phyloP scores from a whole-genome alignment of 2,113 vertebrate genomes.

The Oryzias celebensis region DNA sequence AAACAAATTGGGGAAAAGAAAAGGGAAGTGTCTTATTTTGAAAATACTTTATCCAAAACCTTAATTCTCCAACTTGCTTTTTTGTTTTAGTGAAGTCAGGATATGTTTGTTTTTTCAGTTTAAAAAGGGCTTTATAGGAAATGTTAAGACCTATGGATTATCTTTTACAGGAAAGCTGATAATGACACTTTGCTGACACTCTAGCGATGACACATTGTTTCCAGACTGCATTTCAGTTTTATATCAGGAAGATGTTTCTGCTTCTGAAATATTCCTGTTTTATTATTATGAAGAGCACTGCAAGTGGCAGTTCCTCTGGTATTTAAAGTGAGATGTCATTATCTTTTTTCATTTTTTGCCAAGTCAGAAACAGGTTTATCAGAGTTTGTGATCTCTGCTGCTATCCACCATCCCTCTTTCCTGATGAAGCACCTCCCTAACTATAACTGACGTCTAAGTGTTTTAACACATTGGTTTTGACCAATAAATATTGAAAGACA shows the following conservation, averaged over 20 bases:
- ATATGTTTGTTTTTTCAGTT: not conserved
- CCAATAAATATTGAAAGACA: constrained; percentile 65
- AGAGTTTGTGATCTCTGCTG: constrained; percentile 38
- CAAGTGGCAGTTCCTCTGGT: constrained; percentile 14
- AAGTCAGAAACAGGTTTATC: constrained; percentile 44
- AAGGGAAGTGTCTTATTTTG: not conserved
- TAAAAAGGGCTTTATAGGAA: not conserved
- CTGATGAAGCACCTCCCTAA: constrained; percentile 49
- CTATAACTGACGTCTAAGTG: constrained; percentile 65
- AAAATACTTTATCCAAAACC: not conserved
- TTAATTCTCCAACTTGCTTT: too few relatives aligned
- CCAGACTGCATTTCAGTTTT: not conserved
- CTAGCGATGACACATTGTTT: not conserved
- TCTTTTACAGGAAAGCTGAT: constrained; percentile 1
- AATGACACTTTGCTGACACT: not conserved
- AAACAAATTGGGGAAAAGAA: not conserved
- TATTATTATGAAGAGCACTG: not conserved
- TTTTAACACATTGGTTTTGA: constrained; percentile 52
- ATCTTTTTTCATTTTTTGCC: constrained; percentile 18
- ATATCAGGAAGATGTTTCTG: not conserved
- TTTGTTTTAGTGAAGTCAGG: not conserved
- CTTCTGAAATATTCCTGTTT: not conserved
- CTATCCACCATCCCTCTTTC: constrained; percentile 30
- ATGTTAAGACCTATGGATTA: not conserved
- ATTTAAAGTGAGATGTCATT: constrained; percentile 31